These are phyloP conservation scores for Poecilia latipinna DNA, from an alignment of 2,113 vertebrate genomes.

Conservation along the genomic window DNA sequence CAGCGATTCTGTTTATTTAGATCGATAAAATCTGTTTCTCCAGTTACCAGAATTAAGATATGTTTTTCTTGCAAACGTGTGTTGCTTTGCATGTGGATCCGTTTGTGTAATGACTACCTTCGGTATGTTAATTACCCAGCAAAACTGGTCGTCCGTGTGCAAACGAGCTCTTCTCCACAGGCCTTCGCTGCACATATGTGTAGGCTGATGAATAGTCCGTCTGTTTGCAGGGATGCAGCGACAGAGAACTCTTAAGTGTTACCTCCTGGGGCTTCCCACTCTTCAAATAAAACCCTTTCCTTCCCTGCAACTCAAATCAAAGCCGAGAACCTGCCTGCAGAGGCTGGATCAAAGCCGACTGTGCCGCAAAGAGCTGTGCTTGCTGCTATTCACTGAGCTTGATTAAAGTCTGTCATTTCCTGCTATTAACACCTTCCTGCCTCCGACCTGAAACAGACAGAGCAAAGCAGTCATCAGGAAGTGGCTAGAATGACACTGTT, in stretches of 20 bases:
- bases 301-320: slow-evolving; percentile 68
- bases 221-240: slow-evolving; percentile 69
- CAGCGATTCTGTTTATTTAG: neutral
- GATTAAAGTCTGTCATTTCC: slow-evolving; percentile 78
- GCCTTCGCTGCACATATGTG: slow-evolving; percentile 65
- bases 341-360: slow-evolving; percentile 73
- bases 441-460: slow-evolving; percentile 48
- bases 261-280: slow-evolving; percentile 76
- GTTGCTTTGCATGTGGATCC: slow-evolving; percentile 38
- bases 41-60: slow-evolving; percentile 10
- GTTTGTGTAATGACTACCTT: slow-evolving; percentile 61
- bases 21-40: neutral
- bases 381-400: slow-evolving; percentile 64
- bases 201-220: slow-evolving; percentile 69
- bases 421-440: slow-evolving; percentile 71
- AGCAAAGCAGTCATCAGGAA: slow-evolving; percentile 67
- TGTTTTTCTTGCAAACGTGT: slow-evolving; percentile 38
- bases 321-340: slow-evolving; percentile 67
- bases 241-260: slow-evolving; percentile 72
- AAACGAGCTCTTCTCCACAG: slow-evolving; percentile 50
- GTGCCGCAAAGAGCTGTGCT: slow-evolving; percentile 66
- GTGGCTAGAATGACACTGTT: slow-evolving; percentile 59
- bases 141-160: slow-evolving; percentile 42
- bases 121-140: slow-evolving; percentile 67
- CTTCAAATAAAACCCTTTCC: slow-evolving; percentile 69